Conservation (phyloP, 2,888 invertebrate genomes). For the Choreutis nemorana region DNA sequence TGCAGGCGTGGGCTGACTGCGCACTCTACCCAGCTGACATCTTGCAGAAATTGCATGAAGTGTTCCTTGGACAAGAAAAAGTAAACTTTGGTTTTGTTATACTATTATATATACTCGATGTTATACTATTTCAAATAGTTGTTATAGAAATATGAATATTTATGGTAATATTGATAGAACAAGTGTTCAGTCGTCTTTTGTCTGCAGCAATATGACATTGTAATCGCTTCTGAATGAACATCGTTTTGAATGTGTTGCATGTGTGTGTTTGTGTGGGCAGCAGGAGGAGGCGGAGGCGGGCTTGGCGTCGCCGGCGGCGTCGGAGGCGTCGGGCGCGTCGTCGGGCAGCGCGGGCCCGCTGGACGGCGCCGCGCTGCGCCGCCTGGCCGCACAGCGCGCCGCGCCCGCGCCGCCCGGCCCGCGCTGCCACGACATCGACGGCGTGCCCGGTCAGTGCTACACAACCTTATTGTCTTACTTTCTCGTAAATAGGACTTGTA, state of each 20-base stretch:
- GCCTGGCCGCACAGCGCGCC: slow-evolving; percentile 53
- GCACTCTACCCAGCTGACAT: slow-evolving; percentile 94
- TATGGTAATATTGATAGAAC: too few species aligned
- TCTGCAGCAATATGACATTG: too few species aligned
- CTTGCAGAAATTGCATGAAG: slow-evolving; percentile 85
- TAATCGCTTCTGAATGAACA: too few species aligned
- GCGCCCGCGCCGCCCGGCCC: slow-evolving; percentile 5
- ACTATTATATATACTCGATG: too few species aligned
- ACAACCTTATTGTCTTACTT: too few species aligned
- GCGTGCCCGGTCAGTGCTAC: slow-evolving; percentile 34
- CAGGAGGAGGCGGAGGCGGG: slow-evolving; percentile 17
- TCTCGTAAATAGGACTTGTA: too few species aligned
- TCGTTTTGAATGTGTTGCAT: too few species aligned
- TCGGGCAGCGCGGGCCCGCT: slow-evolving; percentile 73
- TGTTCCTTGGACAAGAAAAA: slow-evolving; percentile 80
- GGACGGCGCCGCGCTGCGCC: slow-evolving; percentile 83
- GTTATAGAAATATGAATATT: too few species aligned
- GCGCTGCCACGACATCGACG: slow-evolving; percentile 33
- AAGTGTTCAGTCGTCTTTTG: too few species aligned
- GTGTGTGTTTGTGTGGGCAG: slow-evolving; percentile 8
- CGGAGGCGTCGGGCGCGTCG: slow-evolving; percentile 53
- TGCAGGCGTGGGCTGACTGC: slow-evolving; percentile 98
- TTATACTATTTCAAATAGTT: too few species aligned
- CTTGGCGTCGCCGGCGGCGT: slow-evolving; percentile 42
- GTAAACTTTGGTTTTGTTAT: slow-evolving; percentile 13